These are phyloP conservation scores for Automeris io DNA, from an alignment of 2,888 invertebrate genomes.

Conservation along the genomic window DNA sequence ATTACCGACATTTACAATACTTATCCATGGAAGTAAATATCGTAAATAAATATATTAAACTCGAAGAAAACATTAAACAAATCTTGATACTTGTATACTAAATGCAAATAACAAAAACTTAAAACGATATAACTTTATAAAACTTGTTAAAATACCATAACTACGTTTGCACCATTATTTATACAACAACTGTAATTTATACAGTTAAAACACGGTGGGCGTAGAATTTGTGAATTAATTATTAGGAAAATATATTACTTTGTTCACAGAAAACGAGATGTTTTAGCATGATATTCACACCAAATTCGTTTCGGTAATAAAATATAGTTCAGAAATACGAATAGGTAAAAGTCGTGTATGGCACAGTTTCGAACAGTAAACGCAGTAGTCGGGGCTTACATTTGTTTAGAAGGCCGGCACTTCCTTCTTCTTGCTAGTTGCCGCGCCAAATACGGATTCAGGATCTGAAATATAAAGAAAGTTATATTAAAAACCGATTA, in stretches of 20 bases:
- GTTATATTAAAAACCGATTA: neutral
- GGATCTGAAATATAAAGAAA: slow-evolving; percentile 31
- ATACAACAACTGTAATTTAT: too few relatives aligned
- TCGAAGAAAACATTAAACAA: neutral
- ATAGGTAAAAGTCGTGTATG: slow-evolving; percentile 4
- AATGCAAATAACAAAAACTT: neutral
- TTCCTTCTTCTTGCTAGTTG: slow-evolving; percentile 44
- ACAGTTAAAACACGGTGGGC: neutral
- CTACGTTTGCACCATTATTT: neutral
- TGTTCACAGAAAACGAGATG: neutral
- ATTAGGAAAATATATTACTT: neutral
- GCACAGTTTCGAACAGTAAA: slow-evolving; percentile 9
- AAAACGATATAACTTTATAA: neutral
- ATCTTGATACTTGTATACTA: neutral
- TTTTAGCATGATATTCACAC: neutral
- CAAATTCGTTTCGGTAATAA: neutral
- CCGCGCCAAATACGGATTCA: slow-evolving; percentile 27
- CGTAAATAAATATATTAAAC: neutral
- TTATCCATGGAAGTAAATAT: neutral
- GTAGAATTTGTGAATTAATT: neutral
- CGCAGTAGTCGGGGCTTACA: slow-evolving; percentile 10
- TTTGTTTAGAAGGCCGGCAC: slow-evolving; percentile 43
- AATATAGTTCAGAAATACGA: neutral
- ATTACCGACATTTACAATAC: neutral
- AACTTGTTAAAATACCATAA: neutral